Conservation (phyloP, 2,888 invertebrate species). For the Ophioninae sp. region DNA sequence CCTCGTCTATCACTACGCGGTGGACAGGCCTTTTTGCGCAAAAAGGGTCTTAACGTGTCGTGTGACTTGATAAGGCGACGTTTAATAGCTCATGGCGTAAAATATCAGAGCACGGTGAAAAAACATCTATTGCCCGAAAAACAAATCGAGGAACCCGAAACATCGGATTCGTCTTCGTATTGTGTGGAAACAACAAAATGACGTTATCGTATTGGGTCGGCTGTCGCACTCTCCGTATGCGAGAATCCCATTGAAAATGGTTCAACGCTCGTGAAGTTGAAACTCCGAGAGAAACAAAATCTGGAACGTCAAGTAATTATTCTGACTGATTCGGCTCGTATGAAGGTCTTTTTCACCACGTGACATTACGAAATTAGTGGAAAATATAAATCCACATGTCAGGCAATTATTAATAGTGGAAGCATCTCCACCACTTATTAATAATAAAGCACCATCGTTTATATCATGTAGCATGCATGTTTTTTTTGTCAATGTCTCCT, state of each 20-base stretch:
- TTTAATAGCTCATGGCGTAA: not conserved
- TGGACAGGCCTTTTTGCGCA: not conserved
- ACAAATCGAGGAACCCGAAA: conserved; percentile 67
- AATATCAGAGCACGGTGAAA: not conserved
- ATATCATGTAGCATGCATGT: no score
- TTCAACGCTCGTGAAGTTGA: conserved; percentile 58
- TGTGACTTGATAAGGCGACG: not conserved
- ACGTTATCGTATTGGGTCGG: conserved; percentile 62
- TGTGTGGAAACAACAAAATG: conserved; percentile 65
- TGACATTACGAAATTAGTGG: no score
- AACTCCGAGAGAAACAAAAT: not conserved
- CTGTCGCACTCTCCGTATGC: conserved; percentile 63
- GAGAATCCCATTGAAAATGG: conserved; percentile 65
- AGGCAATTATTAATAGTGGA: no score
- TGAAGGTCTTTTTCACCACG: no score
- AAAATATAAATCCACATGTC: no score
- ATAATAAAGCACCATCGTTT: no score
- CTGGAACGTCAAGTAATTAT: no score
- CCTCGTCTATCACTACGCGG: not conserved
- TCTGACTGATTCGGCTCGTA: no score
- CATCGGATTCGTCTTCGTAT: conserved; percentile 64
- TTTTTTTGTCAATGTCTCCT: no score
- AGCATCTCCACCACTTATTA: no score
- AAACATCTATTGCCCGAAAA: conserved; percentile 48
- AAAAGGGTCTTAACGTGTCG: not conserved